Base-by-base conservation (phyloP, 2,888 invertebrate genomes). In the Mimumesa dahlbomi region DNA sequence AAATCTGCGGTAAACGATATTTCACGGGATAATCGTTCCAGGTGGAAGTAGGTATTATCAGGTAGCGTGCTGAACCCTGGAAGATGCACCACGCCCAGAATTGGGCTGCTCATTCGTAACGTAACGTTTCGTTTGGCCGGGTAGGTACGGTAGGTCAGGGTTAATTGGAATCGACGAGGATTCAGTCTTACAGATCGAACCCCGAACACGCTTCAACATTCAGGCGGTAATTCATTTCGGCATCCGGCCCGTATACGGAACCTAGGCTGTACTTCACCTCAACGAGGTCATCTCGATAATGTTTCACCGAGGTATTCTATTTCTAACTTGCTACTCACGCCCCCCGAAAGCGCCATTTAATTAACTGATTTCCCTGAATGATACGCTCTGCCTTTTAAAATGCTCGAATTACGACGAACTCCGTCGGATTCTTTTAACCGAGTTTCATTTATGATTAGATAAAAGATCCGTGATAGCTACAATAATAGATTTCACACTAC, bases 141-240 rank as follows among this genome's bases (percentile, higher is more conserved):
- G 36, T 7, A 16, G 13, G 36, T 7, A 16, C 21, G 54, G 49
- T 65, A 58, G 77, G 75, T 71, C 61, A 77, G 54, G 59, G 64
- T 70, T 77, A 77, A 77, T 77, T 77, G 70, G 64, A 67, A 54
- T 72, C 40, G 48, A 36, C n/a, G 40, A 58, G 53, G 38, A 58
- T 40, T 50, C 48, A 21, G 46, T 58, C 52, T 57, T 46, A 18
- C 1, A 14, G 53, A 46, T 57, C 40, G 64, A 69, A 46, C 11
- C 38, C 36, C 54, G 29, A 40, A 36, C 29, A 16, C 42, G n/a
- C n/a, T n/a, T 21, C 42, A 16, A 53, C 29, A 45, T 62, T 43
- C 64, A 22, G 46, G 31, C 52, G 56, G 62, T 77, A 77, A 72
- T 76, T 77, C 61, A 66, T 76, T 73, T 72, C 62, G 53, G 25